Conservation (phyloP, 2,797 vertebrate species). For the Trichosurus vulpecula region DNA sequence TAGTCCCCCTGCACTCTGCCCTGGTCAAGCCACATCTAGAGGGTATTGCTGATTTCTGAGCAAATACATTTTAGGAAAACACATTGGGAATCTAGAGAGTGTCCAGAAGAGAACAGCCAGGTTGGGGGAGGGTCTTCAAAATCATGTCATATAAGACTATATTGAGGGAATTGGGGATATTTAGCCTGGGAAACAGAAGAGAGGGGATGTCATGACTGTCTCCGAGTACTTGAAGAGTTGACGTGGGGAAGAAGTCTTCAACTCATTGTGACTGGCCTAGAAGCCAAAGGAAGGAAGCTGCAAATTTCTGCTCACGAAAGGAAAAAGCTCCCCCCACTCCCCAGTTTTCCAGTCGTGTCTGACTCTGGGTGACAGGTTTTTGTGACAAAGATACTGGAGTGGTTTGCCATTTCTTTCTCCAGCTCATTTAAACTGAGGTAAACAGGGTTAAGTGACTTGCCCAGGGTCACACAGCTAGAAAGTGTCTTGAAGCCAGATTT, state of each 20-base stretch:
- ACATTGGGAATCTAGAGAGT: neutral
- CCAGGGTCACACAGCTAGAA: neutral
- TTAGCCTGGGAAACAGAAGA: neutral
- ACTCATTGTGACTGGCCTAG: neutral
- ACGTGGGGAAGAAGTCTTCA: neutral
- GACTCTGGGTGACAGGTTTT: neutral
- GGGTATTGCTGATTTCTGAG: neutral
- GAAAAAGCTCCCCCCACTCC: neutral
- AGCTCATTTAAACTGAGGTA: neutral
- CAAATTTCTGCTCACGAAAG: neutral
- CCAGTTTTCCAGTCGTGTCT: neutral
- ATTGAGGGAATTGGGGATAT: neutral
- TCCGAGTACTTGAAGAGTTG: neutral
- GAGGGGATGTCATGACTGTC: neutral
- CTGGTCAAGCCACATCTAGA: neutral
- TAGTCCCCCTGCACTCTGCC: neutral
- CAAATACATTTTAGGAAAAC: neutral
- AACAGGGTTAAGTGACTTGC: neutral
- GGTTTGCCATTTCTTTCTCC: neutral
- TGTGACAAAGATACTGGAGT: neutral
- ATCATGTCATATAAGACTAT: neutral
- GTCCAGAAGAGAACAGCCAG: neutral
- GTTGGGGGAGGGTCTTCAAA: neutral
- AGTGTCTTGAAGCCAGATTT: neutral
- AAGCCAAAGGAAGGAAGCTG: neutral